These are phyloP conservation scores for Brachionus koreanus DNA, from an alignment of 1,140 invertebrate genomes.

Conservation along the genomic window DNA sequence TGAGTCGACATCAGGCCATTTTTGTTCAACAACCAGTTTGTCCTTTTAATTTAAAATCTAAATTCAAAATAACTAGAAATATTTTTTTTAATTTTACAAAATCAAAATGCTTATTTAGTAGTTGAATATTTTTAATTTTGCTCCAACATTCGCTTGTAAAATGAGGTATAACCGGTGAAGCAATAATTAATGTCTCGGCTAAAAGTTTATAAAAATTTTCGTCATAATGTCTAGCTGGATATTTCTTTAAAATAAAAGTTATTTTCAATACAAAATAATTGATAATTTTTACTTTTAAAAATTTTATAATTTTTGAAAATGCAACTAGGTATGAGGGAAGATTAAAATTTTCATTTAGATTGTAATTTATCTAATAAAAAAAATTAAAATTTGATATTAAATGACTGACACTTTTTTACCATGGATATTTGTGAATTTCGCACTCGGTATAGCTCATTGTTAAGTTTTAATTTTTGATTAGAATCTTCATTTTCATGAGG, in stretches of 20 bases:
- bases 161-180: constrained; percentile 34
- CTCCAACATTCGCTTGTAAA: constrained; percentile 40
- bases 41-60: not conserved
- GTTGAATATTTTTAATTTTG: not conserved
- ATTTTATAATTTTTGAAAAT: constrained; percentile 29
- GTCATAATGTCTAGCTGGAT: not conserved
- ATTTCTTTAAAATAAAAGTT: constrained; percentile 9
- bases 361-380: constrained; percentile 14
- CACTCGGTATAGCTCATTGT: not conserved
- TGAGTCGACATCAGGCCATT: constrained; percentile 22
- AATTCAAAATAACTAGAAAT: not conserved
- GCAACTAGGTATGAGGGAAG: constrained; percentile 31
- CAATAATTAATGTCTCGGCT: constrained; percentile 1
- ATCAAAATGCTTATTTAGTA: not conserved
- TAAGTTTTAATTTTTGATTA: not conserved
- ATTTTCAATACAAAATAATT: not conserved
- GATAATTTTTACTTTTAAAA: not conserved
- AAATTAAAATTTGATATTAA: not conserved
- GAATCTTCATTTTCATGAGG: not conserved
- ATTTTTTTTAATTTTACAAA: not conserved
- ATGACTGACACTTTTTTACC: not conserved
- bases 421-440: constrained; percentile 20
- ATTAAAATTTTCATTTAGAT: constrained; percentile 44
- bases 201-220: constrained; percentile 19
- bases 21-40: not conserved